Base-by-base conservation (phyloP, 2,888 invertebrate species). In the Trissolcus brochymenae region DNA sequence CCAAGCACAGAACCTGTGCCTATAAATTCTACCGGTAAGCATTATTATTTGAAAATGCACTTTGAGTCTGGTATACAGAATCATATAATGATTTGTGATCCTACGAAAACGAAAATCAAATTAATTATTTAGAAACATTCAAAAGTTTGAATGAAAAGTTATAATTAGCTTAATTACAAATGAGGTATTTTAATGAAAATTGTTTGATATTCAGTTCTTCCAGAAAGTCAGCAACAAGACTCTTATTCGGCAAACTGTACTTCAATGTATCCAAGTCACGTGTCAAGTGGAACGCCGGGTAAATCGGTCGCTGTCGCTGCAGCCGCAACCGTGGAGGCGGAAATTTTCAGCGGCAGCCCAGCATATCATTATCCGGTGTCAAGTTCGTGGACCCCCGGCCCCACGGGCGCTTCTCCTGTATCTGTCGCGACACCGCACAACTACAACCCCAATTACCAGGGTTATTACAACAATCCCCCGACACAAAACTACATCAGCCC, bases 401-500 rank as follows among this genome's bases (percentile, higher is more conserved):
- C 81, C 11, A 65, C 73, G 7, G 62, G 68, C 7, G 81, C 85
- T 7, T 85, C 86, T 0, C 83, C 86, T 9, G 86, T 84, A 9
- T 85, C 86, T 4, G 84, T 84, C 17, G 81, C 85, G 13, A 79
- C 85, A 2, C 86, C 91, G 14, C 93, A 94, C 88, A 93, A 93
- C 77, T 94, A 93, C 88, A 92, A 92, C 82, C 82, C 88, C 16
- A 91, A 92, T 83, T 93, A 94, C 85, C 94, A 93, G 85, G 93
- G 94, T 84, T 93, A 94, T 85, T 94, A 95, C 90, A 92, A 92
- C 87, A 92, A 92, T 79, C 82, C 86, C 78, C 83, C 86, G 6
- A 90, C 91, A 6, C 93, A 93, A 83, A 91, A 93, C 79, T 93
- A 93, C 88, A 91, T 92, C 72, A 92, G 91, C 81, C 91, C 93